A percentile compares a stretch with the other conserved stretches of the same genome.
phyloP scores from a whole-genome alignment of 2,113 vertebrate species.

The Crotalus tigris region DNA sequence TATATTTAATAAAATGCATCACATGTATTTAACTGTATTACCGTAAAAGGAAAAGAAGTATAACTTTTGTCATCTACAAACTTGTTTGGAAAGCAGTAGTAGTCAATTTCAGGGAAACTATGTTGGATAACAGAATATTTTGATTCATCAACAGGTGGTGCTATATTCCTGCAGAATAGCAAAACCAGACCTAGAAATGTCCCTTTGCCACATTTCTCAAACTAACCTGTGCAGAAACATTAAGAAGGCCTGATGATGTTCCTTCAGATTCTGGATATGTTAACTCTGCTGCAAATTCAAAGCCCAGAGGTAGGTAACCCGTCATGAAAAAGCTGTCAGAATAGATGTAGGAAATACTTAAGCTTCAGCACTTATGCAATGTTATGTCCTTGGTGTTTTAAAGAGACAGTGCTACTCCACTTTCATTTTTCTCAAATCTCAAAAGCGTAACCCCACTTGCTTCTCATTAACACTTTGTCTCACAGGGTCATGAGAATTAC shows the following conservation, averaged over 20 bases:
- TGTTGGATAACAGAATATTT: not conserved
- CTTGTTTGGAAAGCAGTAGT: constrained; percentile 19
- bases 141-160: not conserved
- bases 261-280: constrained; percentile 95
- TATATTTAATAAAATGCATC: not conserved
- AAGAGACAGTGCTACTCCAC: not conserved
- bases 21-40: not conserved
- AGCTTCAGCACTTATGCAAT: not conserved
- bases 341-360: constrained; percentile 31
- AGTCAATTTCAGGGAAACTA: constrained; percentile 3
- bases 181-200: not conserved
- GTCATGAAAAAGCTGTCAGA: constrained; percentile 92
- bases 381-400: not conserved
- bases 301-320: constrained; percentile 91
- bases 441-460: not conserved
- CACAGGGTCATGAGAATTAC: not conserved
- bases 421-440: not conserved
- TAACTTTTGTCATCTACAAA: not conserved
- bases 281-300: constrained; percentile 93
- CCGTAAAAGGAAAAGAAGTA: not conserved
- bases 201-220: not conserved
- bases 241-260: constrained; percentile 92
- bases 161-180: not conserved
- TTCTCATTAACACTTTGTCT: not conserved
- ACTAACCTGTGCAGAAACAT: constrained; percentile 89